phyloP scores from a whole-genome alignment of 2,888 invertebrate genomes.

The Pachliopta kotzebuea region DNA sequence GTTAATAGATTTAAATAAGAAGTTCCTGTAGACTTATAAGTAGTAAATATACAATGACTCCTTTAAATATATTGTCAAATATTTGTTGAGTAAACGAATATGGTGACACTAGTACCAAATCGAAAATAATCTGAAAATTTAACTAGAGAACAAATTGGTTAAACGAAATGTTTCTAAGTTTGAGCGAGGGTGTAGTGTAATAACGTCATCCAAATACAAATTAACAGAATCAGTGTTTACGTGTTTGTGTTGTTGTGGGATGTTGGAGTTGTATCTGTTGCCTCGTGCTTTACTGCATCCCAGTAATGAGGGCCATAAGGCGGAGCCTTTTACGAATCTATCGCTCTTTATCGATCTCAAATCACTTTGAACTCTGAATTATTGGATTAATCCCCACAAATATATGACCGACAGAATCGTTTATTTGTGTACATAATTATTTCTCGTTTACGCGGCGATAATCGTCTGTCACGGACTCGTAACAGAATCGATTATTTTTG shows the following conservation, averaged over 20 bases:
- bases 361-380: constrained; percentile 26
- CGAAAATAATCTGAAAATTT: constrained; percentile 37
- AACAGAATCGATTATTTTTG: constrained; percentile 18
- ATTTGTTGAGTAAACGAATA: not conserved
- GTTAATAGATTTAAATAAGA: too few relatives aligned
- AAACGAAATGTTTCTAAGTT: constrained; percentile 14
- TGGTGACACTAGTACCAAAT: constrained; percentile 36
- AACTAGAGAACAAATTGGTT: constrained; percentile 20
- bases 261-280: constrained; percentile 6
- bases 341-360: constrained; percentile 25
- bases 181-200: constrained; percentile 39
- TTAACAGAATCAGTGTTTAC: constrained; percentile 43
- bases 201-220: constrained; percentile 46
- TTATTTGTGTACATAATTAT: constrained; percentile 22
- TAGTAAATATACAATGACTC: not conserved
- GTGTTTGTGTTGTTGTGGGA: constrained; percentile 31
- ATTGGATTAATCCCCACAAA: constrained; percentile 17
- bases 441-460: constrained; percentile 12
- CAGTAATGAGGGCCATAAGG: constrained; percentile 20
- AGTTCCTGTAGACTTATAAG: too few relatives aligned
- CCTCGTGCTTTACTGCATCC: not conserved
- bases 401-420: constrained; percentile 15
- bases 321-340: constrained; percentile 8
- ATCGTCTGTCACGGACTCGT: constrained; percentile 18
- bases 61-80: not conserved